Evolutionary conservation across 2,888 invertebrate species (phyloP), one percentile per base, ranked within the genome.

Genomic region (Leucozona laternaria): DNA sequence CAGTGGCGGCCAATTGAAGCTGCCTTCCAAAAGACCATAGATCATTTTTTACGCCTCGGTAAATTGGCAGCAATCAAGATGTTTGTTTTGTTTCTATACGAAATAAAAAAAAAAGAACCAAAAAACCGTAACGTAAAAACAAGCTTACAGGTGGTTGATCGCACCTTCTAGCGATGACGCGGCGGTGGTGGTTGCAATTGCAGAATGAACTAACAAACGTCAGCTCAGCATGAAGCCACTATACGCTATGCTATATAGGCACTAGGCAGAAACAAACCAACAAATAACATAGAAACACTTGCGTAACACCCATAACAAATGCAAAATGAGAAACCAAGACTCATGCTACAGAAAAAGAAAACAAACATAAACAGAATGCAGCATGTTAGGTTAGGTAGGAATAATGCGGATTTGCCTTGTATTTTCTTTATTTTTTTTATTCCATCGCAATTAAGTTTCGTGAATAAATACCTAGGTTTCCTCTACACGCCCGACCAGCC

Each of bases 91-190:
- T n/a, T n/a, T 57, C 0, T 7, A 8, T 62, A 64, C 62, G 31
- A 15, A 58, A 11, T 22, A 7, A 15, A 31, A 53, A 22, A 55
- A 25, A 31, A 70, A 57, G 43, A 71, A 70, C 73, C 70, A 50
- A 81, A 81, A 80, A 73, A 73, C 81, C 81, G 82, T 86, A 82
- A 82, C 81, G 58, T 22, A 62, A 79, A 62, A 50, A 43, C 50
- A 73, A 48, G 43, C 85, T 68, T 62, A 75, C 85, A 86, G 85
- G 85, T 86, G 78, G 85, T 60, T 82, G 85, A 86, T 82, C 82
- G 81, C 60, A 66, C 78, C 72, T 77, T 50, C 64, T 20, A 31
- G 57, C 22, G 13, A 20, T 45, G 22, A 13, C 15, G 28, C 13
- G 10, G 20, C 17, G 17, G 2, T 2, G 64, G 31, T 0, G 28